These are phyloP conservation scores for Encarsia formosa DNA, from an alignment of 2,888 invertebrate species.

Conservation along the genomic window DNA sequence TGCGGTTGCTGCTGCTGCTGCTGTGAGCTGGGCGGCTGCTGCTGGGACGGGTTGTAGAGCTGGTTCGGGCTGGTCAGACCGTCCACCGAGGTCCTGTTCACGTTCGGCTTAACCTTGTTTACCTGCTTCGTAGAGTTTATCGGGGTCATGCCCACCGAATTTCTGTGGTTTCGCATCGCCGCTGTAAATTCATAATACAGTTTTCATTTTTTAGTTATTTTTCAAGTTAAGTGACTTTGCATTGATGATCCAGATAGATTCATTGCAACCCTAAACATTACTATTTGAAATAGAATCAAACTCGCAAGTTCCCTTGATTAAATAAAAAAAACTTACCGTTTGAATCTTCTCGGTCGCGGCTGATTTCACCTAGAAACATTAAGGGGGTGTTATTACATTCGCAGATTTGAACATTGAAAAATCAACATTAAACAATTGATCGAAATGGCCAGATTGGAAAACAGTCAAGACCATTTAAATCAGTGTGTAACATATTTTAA, in stretches of 20 bases:
- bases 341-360: slow-evolving; percentile 53
- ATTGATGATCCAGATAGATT: no score
- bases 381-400: not conserved
- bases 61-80: slow-evolving; percentile 65
- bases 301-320: no score
- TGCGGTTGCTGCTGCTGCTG: no score
- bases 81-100: slow-evolving; percentile 72
- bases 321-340: slow-evolving; percentile 44
- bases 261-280: no score
- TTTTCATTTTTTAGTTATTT: not conserved
- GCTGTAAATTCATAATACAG: slow-evolving; percentile 32
- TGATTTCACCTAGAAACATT: slow-evolving; percentile 52
- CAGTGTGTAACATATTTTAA: no score
- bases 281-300: no score
- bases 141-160: slow-evolving; percentile 65
- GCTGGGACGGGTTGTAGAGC: no score
- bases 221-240: not conserved
- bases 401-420: not conserved
- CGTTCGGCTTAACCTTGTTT: slow-evolving; percentile 85
- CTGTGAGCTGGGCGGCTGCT: no score
- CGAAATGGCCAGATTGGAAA: no score
- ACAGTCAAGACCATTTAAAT: no score
- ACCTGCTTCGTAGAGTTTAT: slow-evolving; percentile 80
- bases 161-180: slow-evolving; percentile 80
- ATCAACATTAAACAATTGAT: no score